Evolutionary conservation across 2,888 invertebrate species (phyloP).

Genomic region (Catocala fraxini): DNA sequence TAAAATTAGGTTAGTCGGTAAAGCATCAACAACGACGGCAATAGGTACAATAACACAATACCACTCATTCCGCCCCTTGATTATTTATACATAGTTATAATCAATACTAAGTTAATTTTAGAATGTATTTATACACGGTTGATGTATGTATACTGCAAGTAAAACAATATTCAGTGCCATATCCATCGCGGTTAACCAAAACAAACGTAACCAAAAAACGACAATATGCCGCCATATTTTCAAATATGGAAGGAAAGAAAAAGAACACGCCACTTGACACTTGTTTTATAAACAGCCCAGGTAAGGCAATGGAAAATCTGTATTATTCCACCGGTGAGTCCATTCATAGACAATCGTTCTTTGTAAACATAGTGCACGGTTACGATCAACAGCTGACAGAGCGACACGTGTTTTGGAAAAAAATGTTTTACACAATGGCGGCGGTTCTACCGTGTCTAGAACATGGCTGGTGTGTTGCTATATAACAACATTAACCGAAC

Average conservation of each 20-base stretch:
- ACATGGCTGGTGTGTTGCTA: not conserved
- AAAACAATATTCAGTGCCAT: too few relatives aligned
- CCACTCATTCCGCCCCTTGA: too few relatives aligned
- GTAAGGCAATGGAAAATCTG: constrained; percentile 43
- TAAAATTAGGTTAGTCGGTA: too few relatives aligned
- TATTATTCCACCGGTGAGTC: constrained; percentile 35
- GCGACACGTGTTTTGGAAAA: constrained; percentile 48
- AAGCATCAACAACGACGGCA: too few relatives aligned
- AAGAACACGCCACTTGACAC: constrained; percentile 31
- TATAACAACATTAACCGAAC: not conserved
- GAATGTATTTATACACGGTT: too few relatives aligned
- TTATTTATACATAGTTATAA: too few relatives aligned
- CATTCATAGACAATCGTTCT: constrained; percentile 55
- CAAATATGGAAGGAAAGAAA: constrained; percentile 36
- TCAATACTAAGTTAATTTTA: too few relatives aligned
- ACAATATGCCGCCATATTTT: constrained; percentile 17
- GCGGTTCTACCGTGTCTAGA: constrained; percentile 20
- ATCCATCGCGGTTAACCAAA: too few relatives aligned
- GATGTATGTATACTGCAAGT: too few relatives aligned
- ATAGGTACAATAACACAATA: too few relatives aligned
- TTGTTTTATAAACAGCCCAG: constrained; percentile 58
- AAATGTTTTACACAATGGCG: constrained; percentile 41
- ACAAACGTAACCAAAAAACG: too few relatives aligned
- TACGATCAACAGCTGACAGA: constrained; percentile 28
- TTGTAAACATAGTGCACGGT: constrained; percentile 53